phyloP scores from a whole-genome alignment of 2,797 vertebrate species.

The Lindbergichthys nudifrons region DNA sequence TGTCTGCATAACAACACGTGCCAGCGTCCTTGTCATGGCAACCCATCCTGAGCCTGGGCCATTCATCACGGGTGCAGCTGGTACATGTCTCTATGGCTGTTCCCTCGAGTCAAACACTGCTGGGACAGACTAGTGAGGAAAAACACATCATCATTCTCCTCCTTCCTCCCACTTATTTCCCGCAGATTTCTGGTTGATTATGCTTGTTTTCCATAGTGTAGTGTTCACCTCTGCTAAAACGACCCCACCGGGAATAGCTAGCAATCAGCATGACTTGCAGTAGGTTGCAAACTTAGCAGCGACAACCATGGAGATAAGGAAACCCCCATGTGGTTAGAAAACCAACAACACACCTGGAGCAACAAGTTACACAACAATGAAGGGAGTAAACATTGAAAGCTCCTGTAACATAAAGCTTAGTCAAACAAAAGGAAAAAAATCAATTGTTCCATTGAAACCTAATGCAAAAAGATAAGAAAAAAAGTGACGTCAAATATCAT shows the following conservation, averaged over 20 bases:
- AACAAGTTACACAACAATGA: neutral
- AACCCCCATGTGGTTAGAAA: neutral
- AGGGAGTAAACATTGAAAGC: neutral
- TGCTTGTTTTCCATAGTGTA: constrained; percentile 41
- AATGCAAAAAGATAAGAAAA: neutral
- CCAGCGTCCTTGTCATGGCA: constrained; percentile 71
- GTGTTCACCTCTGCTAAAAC: constrained; percentile 13
- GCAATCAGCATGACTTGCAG: constrained; percentile 24
- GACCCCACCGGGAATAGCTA: constrained; percentile 38
- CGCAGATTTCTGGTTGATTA: constrained; percentile 24
- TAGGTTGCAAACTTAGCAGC: constrained; percentile 26
- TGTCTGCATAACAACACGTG: constrained; percentile 55
- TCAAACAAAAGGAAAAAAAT: neutral
- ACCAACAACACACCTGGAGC: constrained; percentile 38
- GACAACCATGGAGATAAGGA: constrained; percentile 40
- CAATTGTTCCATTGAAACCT: neutral
- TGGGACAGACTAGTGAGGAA: constrained; percentile 44
- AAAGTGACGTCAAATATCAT: neutral
- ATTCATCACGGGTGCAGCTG: constrained; percentile 70
- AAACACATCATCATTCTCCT: constrained; percentile 6
- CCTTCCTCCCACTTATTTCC: constrained; percentile 14
- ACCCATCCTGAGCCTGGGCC: constrained; percentile 57
- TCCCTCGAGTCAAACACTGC: constrained; percentile 45
- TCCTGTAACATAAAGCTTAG: neutral
- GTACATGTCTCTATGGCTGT: constrained; percentile 64